phyloP scores from a whole-genome alignment of 2,797 vertebrate species.

The Anas capensis region DNA sequence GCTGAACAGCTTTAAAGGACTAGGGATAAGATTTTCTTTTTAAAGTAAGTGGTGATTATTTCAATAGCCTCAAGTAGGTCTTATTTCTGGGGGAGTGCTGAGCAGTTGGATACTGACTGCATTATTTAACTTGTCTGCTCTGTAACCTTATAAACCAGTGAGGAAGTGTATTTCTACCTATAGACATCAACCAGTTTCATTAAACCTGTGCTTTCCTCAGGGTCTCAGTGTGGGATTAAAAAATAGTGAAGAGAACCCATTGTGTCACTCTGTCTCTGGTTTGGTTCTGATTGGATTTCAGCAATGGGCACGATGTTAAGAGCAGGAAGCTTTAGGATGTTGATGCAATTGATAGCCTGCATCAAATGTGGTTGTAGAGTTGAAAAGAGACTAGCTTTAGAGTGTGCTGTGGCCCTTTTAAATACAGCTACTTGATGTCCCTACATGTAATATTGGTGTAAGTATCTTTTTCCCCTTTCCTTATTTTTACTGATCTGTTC shows the following conservation, averaged over 20 bases:
- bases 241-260: background rate
- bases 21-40: background rate
- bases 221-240: background rate
- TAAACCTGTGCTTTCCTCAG: background rate
- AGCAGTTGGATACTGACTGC: background rate
- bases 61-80: background rate
- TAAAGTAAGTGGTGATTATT: background rate
- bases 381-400: background rate
- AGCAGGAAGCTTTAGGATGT: background rate
- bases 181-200: background rate
- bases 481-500: background rate
- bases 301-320: background rate
- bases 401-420: background rate
- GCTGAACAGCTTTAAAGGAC: background rate
- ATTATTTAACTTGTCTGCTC: background rate
- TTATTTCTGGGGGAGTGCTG: background rate
- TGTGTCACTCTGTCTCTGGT: background rate
- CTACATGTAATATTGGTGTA: background rate
- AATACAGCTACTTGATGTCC: background rate
- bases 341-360: background rate
- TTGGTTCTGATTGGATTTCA: background rate
- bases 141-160: background rate
- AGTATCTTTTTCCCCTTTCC: background rate
- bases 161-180: background rate
- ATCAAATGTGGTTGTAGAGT: background rate